These are phyloP conservation scores for Micrastur ruficollis DNA, from an alignment of 2,797 vertebrate species.

Conservation along the genomic window DNA sequence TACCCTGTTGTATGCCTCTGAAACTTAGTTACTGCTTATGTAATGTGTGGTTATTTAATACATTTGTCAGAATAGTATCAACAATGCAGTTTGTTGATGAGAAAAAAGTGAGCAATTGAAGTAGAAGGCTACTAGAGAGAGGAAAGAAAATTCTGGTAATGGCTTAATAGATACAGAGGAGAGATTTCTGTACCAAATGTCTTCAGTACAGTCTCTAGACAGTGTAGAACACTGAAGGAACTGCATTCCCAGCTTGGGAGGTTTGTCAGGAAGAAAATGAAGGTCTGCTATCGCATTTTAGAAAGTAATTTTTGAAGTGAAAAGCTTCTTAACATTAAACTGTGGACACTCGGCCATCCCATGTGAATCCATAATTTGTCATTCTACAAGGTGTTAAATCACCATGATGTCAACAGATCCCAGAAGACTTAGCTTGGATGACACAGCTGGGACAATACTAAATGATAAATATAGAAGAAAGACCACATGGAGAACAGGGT, in stretches of 20 bases:
- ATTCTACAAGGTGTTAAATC: background rate
- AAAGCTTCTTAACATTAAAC: background rate
- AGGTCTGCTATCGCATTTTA: background rate
- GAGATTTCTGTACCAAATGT: background rate
- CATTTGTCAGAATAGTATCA: background rate
- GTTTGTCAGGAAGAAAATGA: background rate
- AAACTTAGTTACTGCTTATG: background rate
- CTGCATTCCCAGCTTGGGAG: background rate
- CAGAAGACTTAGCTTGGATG: background rate
- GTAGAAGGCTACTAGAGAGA: background rate
- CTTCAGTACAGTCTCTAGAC: background rate
- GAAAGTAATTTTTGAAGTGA: background rate
- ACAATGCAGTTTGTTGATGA: background rate
- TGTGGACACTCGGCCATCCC: background rate
- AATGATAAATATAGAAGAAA: background rate
- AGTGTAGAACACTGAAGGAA: background rate
- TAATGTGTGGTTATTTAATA: background rate
- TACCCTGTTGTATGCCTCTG: background rate
- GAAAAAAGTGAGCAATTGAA: background rate
- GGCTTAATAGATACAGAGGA: background rate
- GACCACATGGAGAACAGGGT: background rate
- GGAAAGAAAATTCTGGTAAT: background rate
- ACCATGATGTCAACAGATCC: background rate
- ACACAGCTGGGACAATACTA: background rate
- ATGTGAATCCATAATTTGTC: background rate